Evolutionary conservation across 2,113 vertebrate species (phyloP).

Genomic region (Cavia porcellus): DNA sequence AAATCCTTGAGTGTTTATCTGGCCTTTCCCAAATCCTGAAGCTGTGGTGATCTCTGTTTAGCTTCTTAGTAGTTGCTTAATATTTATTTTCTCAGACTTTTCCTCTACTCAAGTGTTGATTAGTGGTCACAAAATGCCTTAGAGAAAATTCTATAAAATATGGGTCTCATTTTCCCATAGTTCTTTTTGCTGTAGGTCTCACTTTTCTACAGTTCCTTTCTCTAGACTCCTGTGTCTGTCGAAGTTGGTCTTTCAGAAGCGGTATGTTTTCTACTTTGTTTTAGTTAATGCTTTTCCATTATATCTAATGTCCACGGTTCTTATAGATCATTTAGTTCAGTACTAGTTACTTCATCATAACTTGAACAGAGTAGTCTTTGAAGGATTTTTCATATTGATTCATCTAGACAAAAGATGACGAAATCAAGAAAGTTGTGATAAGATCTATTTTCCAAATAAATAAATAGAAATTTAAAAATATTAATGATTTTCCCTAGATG

Average conservation of each 20-base stretch:
- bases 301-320: neutral
- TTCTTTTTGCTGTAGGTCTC: neutral
- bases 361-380: neutral
- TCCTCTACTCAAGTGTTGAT: neutral
- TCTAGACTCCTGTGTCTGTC: neutral
- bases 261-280: neutral
- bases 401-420: constrained; percentile 26
- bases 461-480: neutral
- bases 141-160: neutral
- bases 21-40: neutral
- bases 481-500: neutral
- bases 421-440: neutral
- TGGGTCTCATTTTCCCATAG: neutral
- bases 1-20: neutral
- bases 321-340: neutral
- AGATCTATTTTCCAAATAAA: constrained; percentile 19
- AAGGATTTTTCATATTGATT: constrained; percentile 34
- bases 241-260: neutral
- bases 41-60: constrained; percentile 22
- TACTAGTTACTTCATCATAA: neutral
- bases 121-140: neutral
- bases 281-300: neutral
- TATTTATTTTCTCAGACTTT: constrained; percentile 32
- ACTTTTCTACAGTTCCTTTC: neutral
- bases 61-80: neutral